Percentiles rank a stretch among this genome's conserved stretches.
These are phyloP conservation scores for Botrylloides violaceus DNA, from an alignment of 23 tunicate species.

Conservation along the genomic window DNA sequence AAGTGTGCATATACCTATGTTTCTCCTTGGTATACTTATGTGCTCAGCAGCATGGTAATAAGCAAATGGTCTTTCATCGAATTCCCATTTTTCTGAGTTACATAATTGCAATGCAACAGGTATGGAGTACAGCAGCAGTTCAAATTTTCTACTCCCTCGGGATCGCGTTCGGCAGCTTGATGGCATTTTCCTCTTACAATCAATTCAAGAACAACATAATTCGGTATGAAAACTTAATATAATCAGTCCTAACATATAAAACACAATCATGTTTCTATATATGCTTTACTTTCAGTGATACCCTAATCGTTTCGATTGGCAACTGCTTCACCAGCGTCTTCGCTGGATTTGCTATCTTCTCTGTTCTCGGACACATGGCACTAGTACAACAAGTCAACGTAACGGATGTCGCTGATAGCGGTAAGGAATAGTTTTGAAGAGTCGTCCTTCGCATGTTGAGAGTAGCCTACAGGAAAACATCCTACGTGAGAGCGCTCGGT, in stretches of 20 bases:
- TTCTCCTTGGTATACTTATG: no score
- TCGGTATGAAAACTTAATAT: neutral
- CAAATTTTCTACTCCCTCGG: conserved; percentile 54
- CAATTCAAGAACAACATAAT: conserved; percentile 43
- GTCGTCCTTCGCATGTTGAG: no score
- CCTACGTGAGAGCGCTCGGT: no score
- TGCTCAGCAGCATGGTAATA: no score
- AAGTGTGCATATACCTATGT: no score
- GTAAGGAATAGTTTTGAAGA: no score
- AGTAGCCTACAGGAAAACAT: no score
- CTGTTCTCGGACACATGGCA: conserved; percentile 73
- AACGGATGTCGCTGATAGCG: conserved; percentile 34
- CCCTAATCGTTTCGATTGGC: conserved; percentile 53
- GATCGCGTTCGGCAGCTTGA: conserved; percentile 36
- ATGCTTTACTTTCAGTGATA: conserved; percentile 44
- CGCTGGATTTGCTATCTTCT: conserved; percentile 45
- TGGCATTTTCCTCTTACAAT: conserved; percentile 41
- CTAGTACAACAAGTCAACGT: conserved; percentile 26
- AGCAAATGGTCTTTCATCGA: no score
- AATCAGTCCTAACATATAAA: no score
- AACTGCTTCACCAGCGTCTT: conserved; percentile 64
- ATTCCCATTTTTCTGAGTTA: neutral
- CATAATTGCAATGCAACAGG: neutral
- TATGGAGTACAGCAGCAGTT: conserved; percentile 41
- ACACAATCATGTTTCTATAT: no score